Evolutionary conservation across 2,113 vertebrate species (phyloP).

Genomic region (Jacana jacana): DNA sequence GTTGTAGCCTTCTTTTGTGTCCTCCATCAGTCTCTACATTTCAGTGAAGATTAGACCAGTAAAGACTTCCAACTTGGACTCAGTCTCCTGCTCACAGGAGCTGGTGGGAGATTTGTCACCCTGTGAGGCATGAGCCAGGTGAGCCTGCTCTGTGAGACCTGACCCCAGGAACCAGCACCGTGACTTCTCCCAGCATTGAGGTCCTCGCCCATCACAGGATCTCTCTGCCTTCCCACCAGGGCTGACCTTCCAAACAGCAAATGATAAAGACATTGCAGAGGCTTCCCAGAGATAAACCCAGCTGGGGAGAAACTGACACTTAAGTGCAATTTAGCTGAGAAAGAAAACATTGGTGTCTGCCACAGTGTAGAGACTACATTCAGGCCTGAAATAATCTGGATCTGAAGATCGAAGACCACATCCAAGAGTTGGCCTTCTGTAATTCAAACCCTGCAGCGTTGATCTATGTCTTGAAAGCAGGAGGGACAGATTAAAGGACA

Average conservation of each 20-base stretch:
- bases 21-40: neutral
- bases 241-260: neutral
- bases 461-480: neutral
- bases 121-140: neutral
- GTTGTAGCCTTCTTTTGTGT: neutral
- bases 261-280: neutral
- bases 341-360: neutral
- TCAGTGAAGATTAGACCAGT: neutral
- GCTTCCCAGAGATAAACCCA: neutral
- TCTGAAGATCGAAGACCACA: neutral
- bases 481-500: neutral
- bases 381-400: neutral
- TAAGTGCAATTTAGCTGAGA: neutral
- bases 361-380: neutral
- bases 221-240: neutral
- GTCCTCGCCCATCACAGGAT: neutral
- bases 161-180: accelerated
- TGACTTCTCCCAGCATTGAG: neutral
- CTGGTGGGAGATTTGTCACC: neutral
- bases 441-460: slow-evolving; percentile 4
- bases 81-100: neutral
- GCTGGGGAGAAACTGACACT: neutral
- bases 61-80: neutral
- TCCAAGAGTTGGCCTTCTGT: neutral
- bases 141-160: neutral